Evolutionary conservation across 1,140 invertebrate species (phyloP).

Genomic region (Thaumatotibia leucotreta): DNA sequence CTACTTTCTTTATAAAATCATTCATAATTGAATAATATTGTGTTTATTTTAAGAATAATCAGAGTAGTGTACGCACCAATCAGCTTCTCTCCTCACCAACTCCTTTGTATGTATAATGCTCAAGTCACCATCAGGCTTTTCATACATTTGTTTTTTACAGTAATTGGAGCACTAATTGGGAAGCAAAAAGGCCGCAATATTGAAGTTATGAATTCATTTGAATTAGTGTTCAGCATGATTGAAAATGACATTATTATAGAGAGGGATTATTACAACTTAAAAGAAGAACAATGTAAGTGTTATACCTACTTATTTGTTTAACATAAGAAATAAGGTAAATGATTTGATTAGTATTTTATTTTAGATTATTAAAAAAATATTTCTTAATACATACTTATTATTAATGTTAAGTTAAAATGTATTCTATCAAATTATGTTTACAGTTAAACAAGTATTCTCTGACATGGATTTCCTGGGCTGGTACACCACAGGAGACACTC

Average conservation of each 20-base stretch:
- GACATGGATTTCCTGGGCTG: slow-evolving; percentile 99
- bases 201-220: slow-evolving; percentile 99
- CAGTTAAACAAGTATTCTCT: slow-evolving; percentile 95
- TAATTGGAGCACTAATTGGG: slow-evolving; percentile 96
- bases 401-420: background rate
- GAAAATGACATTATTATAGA: slow-evolving; percentile 92
- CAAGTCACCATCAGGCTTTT: background rate
- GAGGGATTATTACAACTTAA: slow-evolving; percentile 95
- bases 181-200: slow-evolving; percentile 98
- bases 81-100: too few species aligned
- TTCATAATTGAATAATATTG: too few species aligned
- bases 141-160: slow-evolving; percentile 74
- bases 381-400: too few species aligned
- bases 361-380: too few species aligned
- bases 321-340: too few species aligned
- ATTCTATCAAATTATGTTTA: slow-evolving; percentile 30
- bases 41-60: too few species aligned
- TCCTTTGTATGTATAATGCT: too few species aligned
- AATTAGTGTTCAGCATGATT: slow-evolving; percentile 89
- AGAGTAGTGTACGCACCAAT: too few species aligned
- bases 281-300: slow-evolving; percentile 95
- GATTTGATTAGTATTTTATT: background rate
- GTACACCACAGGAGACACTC: slow-evolving; percentile 97
- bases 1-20: too few species aligned
- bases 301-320: background rate